Base-by-base conservation (phyloP, 92 coral and sea anemone genomes). In the Galaxea fascicularis region DNA sequence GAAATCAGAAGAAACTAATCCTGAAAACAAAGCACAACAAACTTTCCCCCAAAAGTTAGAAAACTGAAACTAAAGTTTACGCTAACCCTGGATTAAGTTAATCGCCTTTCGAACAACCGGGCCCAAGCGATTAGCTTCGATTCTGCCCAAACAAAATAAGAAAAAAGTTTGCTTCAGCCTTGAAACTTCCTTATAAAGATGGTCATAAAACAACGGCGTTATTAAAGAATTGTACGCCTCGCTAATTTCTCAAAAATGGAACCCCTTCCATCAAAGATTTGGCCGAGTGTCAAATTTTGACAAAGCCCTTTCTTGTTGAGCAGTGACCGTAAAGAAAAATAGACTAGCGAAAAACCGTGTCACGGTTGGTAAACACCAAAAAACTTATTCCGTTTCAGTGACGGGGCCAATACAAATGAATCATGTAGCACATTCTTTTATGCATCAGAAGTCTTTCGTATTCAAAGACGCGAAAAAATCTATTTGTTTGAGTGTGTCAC, bases 161-260 rank as follows among this genome's bases (percentile, higher is more conserved):
- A 35, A 35, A 35, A 35, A 35, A 2, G 41, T 35, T 35, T 6
- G 6, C 6, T 2, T 35, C 41, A 35, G 41, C 41, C 41, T 35
- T 35, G 41, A 2, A 35, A 35, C 41, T 35, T 35, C 41, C 41
- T 35, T 2, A 35, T 35, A 2, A 35, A 35, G 6, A 35, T 35
- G 41, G 41, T 6, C 41, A 35, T 2, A 35, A 35, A 35, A 35
- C 41, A 35, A 35, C 41, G 41, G 41, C 41, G 2, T 35, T 2
- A 35, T 57, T 57, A 8, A 60, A 79, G 51, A 69, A 57, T 62
- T 80, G 26, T 29, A 71, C 22, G 70, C 87, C 6, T 80, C 65
- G 15, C 20, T 65, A 35, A 28, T 29, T 20, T 27, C 17, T 5
- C 12, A 65, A 65, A 29, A 22, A 46, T 35, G 41, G 41, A 35